Evolutionary conservation across 2,797 vertebrate species (phyloP), one percentile per base, ranked within the genome.

Genomic region (Trachurus trachurus): DNA sequence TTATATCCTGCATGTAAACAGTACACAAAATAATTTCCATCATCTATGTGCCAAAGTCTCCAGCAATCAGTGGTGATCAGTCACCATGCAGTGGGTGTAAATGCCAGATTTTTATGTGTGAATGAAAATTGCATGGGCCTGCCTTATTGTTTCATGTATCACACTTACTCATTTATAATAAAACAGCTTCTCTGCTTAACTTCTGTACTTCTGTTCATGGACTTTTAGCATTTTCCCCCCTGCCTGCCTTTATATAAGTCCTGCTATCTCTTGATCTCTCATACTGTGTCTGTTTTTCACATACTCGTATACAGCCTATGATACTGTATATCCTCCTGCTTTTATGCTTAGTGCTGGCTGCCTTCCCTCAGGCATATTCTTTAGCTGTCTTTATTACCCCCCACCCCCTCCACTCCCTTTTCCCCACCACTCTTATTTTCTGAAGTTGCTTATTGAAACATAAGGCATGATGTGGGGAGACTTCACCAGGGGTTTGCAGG

Each of bases 391-490:
- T 15, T 53, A 54, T 45, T n/a, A 12, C 16, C n/a, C 15, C n/a
- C 31, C 26, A 26, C 26, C 26, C 26, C 26, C 26, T 26, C 26
- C n/a, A n/a, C 31, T 34, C 6, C 31, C 6, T 64, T 56, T 52
- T 66, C 66, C 49, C 19, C 10, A n/a, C 47, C 53, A 53, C 22
- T 69, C 60, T 71, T 70, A 65, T 81, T 68, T 68, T 75, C 45
- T 67, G 45, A 81, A 34, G 21, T 72, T 26, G 10, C 71, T 80
- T 74, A 74, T 64, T 85, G 80, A 90, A 82, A 87, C 75, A 80
- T 56, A 82, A 80, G 70, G 61, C 44, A 16, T 69, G 65, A 80
- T 37, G 58, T 62, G 64, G 26, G 19, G 69, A 78, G 40, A 67
- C 71, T 83, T 86, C 58, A 78, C 61, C 34, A 29, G 53, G 64